Conservation (phyloP, 2,888 invertebrate species). For the Oxyscelio sp. region DNA sequence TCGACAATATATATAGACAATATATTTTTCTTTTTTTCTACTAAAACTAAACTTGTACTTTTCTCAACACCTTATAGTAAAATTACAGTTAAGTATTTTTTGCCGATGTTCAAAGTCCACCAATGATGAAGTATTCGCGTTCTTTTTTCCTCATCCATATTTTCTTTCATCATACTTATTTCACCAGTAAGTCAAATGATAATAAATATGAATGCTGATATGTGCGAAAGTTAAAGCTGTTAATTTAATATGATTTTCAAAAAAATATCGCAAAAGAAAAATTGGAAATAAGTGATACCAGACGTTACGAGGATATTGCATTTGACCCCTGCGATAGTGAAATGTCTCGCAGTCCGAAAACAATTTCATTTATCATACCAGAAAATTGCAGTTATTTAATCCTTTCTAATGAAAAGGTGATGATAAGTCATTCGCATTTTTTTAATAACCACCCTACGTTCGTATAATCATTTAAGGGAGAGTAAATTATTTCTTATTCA, state of each 20-base stretch:
- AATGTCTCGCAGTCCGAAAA: constrained; percentile 1
- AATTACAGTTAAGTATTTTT: constrained; percentile 21
- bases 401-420: not conserved
- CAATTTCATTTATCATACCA: not conserved
- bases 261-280: constrained; percentile 2
- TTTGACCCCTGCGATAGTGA: constrained; percentile 20
- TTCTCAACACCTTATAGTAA: too few species aligned
- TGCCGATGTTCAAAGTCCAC: constrained; percentile 22
- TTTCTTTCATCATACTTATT: constrained; percentile 22
- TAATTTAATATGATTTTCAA: constrained; percentile 27
- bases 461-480: too few species aligned
- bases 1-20: too few species aligned
- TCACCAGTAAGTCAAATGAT: constrained; percentile 18
- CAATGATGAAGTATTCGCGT: constrained; percentile 9
- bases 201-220: constrained; percentile 30
- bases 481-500: too few species aligned
- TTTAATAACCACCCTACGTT: too few species aligned
- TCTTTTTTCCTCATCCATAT: constrained; percentile 23
- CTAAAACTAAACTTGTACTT: too few species aligned
- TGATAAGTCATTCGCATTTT: too few species aligned
- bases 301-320: constrained; percentile 2
- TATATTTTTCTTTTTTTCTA: too few species aligned
- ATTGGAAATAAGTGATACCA: constrained; percentile 14
- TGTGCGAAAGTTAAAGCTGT: constrained; percentile 14
- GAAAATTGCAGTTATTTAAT: not conserved